Base-by-base conservation (phyloP, 2,888 invertebrate species). In the Leptopterna dolabrata region DNA sequence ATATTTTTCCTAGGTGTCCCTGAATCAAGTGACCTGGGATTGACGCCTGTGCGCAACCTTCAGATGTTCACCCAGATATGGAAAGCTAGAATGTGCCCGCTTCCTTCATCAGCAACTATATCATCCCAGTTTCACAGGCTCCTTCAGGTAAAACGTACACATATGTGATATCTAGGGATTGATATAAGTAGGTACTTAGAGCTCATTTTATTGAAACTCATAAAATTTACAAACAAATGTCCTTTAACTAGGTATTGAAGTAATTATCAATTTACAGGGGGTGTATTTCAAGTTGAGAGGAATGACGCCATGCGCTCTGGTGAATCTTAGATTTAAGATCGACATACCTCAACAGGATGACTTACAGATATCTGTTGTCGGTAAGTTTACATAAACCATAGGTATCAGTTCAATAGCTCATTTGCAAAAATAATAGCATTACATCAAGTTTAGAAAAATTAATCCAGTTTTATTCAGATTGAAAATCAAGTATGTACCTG, bases 1-100 rank as follows among this genome's bases (percentile, higher is more conserved):
- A n/a, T n/a, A n/a, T 36, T 36, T 4, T 36, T 63, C 24, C 96
- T 95, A 73, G 96, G 96, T 91, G 96, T 96, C 0, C 95, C 96
- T 91, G 93, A 93, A 43, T 94, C 96, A 87, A 96, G 96, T 0
- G 96, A 96, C 0, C 92, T 88, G 16, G 89, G 89, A 0, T 55
- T 89, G 19, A 29, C 55, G 13, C 76, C 89, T 13, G 94, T 95
- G 0, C 93, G 94, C 90, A 95, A 95, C 91, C 92, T 95, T 70
- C 95, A 97, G 93, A 96, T 96, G 95, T 97, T 97, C 91, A 95
- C 96, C 0, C 97, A 97, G 91, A 94, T 97, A 27, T 96, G 96
- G 93, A 92, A 95, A 55, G 94, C 94, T 0, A 95, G 95, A 91
- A 92, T 95, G 55, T 93, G 93, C 9, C 91, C 92, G 90, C 92